Conservation (phyloP, 2,797 vertebrate species). For the Epinephelus awoara region DNA sequence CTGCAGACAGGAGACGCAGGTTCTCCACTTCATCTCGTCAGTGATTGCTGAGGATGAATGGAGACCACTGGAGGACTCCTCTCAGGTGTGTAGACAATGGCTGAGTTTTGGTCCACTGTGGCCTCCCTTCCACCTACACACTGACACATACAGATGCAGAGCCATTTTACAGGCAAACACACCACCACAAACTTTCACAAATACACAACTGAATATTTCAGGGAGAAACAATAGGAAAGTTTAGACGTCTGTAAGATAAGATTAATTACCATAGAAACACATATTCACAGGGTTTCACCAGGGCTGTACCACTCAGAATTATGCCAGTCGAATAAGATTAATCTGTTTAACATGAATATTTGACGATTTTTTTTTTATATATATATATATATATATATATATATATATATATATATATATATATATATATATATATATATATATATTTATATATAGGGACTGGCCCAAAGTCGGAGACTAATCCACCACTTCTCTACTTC, state of each 20-base stretch:
- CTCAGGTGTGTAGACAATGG: constrained; percentile 35
- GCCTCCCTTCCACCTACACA: neutral
- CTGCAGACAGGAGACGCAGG: constrained; percentile 17
- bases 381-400: too few relatives aligned
- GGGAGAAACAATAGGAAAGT: neutral
- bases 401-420: too few relatives aligned
- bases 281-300: neutral
- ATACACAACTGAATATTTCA: neutral
- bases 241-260: neutral
- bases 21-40: constrained; percentile 27
- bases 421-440: too few relatives aligned
- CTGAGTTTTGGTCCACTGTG: constrained; percentile 26
- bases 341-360: too few relatives aligned
- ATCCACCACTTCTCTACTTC: too few relatives aligned
- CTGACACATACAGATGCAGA: neutral
- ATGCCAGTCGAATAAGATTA: too few relatives aligned
- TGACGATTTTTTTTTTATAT: too few relatives aligned
- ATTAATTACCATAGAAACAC: neutral
- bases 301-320: too few relatives aligned
- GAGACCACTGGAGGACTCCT: constrained; percentile 21
- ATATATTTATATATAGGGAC: too few relatives aligned
- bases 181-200: constrained; percentile 7
- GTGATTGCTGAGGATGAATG: constrained; percentile 36
- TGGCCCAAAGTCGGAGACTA: too few relatives aligned
- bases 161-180: constrained; percentile 2